Evolutionary conservation across 2,888 invertebrate genomes (phyloP).

Genomic region (Alentia gelatinosa): DNA sequence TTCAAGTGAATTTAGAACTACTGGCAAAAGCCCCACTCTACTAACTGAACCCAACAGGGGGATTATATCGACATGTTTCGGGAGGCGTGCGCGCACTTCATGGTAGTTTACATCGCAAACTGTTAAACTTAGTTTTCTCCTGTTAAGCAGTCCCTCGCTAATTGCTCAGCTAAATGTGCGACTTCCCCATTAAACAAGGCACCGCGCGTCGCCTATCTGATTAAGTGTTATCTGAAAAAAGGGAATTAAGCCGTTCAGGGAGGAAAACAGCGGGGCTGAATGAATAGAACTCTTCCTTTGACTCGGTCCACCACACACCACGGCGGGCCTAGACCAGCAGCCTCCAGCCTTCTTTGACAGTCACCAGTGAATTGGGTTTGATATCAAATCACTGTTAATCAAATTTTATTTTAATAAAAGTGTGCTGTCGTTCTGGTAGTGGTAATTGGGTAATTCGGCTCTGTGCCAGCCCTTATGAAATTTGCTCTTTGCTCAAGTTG

Average conservation of each 20-base stretch:
- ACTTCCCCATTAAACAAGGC: slow-evolving; percentile 14
- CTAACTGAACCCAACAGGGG: no score
- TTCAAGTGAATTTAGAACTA: no score
- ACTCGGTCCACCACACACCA: slow-evolving; percentile 20
- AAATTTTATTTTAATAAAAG: slow-evolving; percentile 51
- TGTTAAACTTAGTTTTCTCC: neutral
- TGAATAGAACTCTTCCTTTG: slow-evolving; percentile 43
- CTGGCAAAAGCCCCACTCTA: no score
- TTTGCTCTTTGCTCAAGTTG: neutral
- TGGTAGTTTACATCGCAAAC: neutral
- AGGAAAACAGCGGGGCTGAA: slow-evolving; percentile 3
- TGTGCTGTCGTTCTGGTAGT: neutral
- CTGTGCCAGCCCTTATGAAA: neutral
- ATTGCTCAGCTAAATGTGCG: slow-evolving; percentile 2
- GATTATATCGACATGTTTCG: neutral
- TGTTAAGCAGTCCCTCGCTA: neutral
- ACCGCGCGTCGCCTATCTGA: neutral
- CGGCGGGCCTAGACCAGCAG: neutral
- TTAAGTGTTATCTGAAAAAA: slow-evolving; percentile 14
- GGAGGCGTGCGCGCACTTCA: neutral
- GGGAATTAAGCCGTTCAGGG: neutral
- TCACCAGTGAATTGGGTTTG: slow-evolving; percentile 31
- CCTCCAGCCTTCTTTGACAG: neutral
- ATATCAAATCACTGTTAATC: slow-evolving; percentile 51
- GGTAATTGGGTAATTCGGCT: neutral